Percentiles rank a stretch among this genome's conserved stretches.
phyloP scores from a whole-genome alignment of 1,140 invertebrate species.

The Samia ricini region DNA sequence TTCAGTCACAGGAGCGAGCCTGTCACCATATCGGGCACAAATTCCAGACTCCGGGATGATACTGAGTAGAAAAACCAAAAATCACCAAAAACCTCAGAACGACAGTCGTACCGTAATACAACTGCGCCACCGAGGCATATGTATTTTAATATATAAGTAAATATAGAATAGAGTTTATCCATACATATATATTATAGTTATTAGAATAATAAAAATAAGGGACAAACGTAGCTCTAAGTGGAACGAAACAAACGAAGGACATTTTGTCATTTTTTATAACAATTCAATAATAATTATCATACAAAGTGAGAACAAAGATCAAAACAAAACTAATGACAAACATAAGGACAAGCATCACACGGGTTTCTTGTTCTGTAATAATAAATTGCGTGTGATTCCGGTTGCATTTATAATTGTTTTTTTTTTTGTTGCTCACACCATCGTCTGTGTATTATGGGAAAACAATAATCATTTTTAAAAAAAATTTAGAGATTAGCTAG shows the following conservation, averaged over 20 bases:
- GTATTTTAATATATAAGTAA: too few species aligned
- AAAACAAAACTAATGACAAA: slow-evolving; percentile 34
- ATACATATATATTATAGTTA: too few species aligned
- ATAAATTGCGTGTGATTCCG: slow-evolving; percentile 26
- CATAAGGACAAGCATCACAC: not conserved
- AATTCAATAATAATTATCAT: slow-evolving; percentile 57
- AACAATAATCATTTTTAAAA: not conserved
- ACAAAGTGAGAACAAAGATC: slow-evolving; percentile 37
- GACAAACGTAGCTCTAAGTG: slow-evolving; percentile 17
- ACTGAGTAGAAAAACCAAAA: too few species aligned
- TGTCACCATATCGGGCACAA: too few species aligned
- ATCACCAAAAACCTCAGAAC: too few species aligned
- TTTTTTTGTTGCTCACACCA: not conserved
- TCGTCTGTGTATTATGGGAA: not conserved
- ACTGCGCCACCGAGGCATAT: too few species aligned
- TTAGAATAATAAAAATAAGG: too few species aligned
- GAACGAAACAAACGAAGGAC: slow-evolving; percentile 45
- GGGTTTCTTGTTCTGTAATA: slow-evolving; percentile 4
- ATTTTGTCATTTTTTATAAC: slow-evolving; percentile 58
- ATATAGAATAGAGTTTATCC: too few species aligned
- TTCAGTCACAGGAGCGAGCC: too few species aligned
- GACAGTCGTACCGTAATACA: too few species aligned
- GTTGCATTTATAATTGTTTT: not conserved
- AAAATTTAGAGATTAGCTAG: too few species aligned
- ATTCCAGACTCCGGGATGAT: too few species aligned